A percentile compares a stretch with the other conserved stretches of the same genome.
Evolutionary conservation across 2,113 vertebrate species (phyloP).

Genomic region (Tympanuchus pallidicinctus): DNA sequence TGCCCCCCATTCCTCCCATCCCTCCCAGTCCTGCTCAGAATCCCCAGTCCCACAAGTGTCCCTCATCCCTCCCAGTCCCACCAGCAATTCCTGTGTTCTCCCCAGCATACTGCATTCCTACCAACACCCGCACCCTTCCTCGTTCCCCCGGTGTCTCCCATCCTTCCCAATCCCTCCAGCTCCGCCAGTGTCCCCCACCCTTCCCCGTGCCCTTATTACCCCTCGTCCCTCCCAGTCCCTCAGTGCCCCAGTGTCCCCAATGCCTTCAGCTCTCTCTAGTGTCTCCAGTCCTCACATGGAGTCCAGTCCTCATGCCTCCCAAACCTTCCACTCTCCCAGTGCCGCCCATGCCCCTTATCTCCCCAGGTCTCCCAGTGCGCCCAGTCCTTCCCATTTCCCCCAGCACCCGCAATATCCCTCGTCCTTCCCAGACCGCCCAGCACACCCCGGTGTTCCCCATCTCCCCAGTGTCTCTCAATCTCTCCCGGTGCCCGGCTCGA

Average conservation of each 20-base stretch:
- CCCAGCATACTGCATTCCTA: no score
- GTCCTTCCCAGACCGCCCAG: neutral
- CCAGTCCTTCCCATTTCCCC: neutral
- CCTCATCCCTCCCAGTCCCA: neutral
- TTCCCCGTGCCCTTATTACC: neutral
- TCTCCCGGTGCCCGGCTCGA: neutral
- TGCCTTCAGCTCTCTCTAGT: neutral
- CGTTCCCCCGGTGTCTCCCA: neutral
- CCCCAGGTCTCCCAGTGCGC: no score
- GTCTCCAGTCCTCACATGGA: no score
- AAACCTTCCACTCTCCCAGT: no score
- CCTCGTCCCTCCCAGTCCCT: no score
- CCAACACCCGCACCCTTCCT: no score
- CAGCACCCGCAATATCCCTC: neutral
- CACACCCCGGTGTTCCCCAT: no score
- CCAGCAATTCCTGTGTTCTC: neutral
- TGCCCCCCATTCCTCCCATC: neutral
- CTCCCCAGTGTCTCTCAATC: neutral
- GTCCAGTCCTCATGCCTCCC: no score
- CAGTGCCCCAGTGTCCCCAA: neutral
- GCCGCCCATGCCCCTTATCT: no score
- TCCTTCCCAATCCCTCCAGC: no score
- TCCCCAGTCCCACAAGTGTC: neutral
- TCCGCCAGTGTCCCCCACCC: no score
- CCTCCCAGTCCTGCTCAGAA: neutral